Evolutionary conservation across 2,797 vertebrate genomes (phyloP).

Genomic region (Diceros bicornis): DNA sequence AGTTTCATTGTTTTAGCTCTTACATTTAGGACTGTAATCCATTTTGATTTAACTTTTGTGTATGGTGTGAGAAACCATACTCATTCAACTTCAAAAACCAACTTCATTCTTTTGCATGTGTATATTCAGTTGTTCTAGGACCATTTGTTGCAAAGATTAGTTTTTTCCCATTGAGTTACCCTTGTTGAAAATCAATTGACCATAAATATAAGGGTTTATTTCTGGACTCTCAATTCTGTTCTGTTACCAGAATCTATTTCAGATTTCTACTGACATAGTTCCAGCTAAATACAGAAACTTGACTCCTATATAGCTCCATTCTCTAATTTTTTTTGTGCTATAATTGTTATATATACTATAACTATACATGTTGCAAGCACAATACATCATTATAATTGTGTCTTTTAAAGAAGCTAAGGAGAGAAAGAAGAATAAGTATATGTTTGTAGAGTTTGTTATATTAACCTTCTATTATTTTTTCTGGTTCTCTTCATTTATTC

Average conservation of each 20-base stretch:
- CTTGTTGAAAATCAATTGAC: background rate
- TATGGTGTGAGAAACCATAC: background rate
- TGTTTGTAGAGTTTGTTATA: conserved; percentile 11
- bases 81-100: background rate
- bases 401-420: background rate
- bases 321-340: background rate
- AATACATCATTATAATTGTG: background rate
- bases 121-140: background rate
- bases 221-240: background rate
- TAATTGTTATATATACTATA: background rate
- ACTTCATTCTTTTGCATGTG: background rate
- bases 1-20: background rate
- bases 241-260: background rate
- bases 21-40: background rate
- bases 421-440: background rate
- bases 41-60: background rate
- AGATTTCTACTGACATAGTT: background rate
- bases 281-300: conserved; percentile 9
- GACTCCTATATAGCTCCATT: background rate
- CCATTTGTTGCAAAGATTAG: background rate
- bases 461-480: conserved; percentile 27
- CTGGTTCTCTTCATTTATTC: background rate
- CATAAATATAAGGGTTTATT: background rate
- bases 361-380: background rate
- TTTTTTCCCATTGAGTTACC: background rate